Conservation (phyloP, 2,113 vertebrate genomes). For the Anas platyrhynchos region DNA sequence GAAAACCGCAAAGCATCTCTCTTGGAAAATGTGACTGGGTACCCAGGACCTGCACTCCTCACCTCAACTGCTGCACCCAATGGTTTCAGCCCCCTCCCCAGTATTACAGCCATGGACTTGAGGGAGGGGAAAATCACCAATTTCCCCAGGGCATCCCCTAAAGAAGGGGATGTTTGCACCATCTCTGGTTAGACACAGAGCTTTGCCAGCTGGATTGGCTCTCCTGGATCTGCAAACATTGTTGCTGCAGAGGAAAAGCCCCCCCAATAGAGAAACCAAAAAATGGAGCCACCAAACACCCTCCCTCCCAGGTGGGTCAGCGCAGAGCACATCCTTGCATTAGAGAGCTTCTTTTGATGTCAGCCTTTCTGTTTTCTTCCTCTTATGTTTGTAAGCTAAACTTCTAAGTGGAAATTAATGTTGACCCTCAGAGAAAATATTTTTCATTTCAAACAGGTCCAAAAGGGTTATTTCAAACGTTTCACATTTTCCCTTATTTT, state of each 20-base stretch:
- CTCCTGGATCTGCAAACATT: background rate
- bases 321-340: fast-evolving
- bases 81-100: fast-evolving
- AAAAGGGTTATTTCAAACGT: background rate
- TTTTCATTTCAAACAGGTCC: slow-evolving; percentile 11
- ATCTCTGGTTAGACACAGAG: fast-evolving
- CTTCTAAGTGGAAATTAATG: background rate
- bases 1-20: background rate
- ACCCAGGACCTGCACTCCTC: background rate
- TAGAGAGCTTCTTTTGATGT: background rate
- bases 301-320: background rate
- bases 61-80: background rate
- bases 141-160: background rate
- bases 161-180: background rate
- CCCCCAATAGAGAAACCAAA: background rate
- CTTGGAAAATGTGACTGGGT: background rate
- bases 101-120: background rate
- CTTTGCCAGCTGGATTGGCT: background rate
- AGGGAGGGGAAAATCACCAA: background rate
- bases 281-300: background rate
- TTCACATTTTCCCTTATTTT: background rate
- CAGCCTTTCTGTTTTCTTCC: background rate
- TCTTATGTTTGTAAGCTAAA: background rate
- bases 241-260: background rate
- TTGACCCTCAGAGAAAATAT: background rate